Evolutionary conservation across 2,113 vertebrate species (phyloP).

Genomic region (Hippopotamus amphibius): DNA sequence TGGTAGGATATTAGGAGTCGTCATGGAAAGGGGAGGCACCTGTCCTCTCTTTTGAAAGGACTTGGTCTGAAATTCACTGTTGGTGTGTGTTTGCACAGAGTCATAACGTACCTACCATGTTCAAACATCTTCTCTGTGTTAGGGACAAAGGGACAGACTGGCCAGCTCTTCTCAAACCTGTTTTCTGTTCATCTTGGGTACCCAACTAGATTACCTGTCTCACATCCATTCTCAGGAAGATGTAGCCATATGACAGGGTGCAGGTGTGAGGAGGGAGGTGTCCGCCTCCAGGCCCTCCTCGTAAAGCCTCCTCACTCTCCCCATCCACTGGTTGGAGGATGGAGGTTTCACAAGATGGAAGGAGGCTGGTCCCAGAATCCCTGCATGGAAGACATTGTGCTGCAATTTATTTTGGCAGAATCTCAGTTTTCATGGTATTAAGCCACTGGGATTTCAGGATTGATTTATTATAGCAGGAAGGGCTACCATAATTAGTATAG

Average conservation of each 20-base stretch:
- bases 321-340: no score
- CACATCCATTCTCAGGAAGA: neutral
- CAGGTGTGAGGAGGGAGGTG: neutral
- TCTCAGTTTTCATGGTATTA: neutral
- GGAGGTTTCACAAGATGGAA: neutral
- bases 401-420: neutral
- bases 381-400: neutral
- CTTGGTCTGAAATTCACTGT: neutral
- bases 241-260: no score
- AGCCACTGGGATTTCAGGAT: neutral
- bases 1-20: neutral
- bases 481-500: neutral
- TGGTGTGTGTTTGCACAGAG: neutral
- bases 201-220: rapidly evolving
- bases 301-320: neutral
- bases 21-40: neutral
- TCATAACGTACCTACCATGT: neutral
- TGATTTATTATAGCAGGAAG: neutral
- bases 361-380: neutral
- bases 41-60: neutral
- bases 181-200: neutral
- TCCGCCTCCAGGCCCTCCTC: neutral
- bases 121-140: neutral
- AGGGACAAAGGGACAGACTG: rapidly evolving
- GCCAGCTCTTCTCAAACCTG: neutral